A percentile compares a stretch with the other conserved stretches of the same genome.
Conservation (phyloP, 2,113 vertebrate genomes). For the Pongo abelii region DNA sequence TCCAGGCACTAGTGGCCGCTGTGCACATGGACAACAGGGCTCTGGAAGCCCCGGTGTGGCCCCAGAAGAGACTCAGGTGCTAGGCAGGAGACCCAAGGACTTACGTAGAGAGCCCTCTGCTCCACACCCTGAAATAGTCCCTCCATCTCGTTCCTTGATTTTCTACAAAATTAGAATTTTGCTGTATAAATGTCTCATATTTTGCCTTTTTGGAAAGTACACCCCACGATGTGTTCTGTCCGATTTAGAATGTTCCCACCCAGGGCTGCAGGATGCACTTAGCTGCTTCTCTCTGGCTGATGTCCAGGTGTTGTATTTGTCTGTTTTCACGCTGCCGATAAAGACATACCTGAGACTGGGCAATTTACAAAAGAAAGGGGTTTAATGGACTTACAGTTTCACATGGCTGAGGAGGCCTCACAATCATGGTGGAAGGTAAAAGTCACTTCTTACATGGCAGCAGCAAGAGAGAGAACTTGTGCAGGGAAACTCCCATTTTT, state of each 20-base stretch:
- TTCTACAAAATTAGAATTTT: neutral
- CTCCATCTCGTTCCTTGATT: fast-evolving
- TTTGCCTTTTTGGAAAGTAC: neutral
- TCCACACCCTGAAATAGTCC: neutral
- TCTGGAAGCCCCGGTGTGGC: neutral
- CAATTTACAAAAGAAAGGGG: too few relatives aligned
- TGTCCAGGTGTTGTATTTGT: fast-evolving
- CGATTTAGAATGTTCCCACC: fast-evolving
- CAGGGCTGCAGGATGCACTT: neutral
- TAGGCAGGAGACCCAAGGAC: fast-evolving
- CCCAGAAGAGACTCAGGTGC: neutral
- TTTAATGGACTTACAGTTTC: too few relatives aligned
- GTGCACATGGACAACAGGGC: fast-evolving
- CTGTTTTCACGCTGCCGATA: too few relatives aligned
- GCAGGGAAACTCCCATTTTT: too few relatives aligned
- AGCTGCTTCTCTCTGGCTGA: neutral
- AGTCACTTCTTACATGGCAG: too few relatives aligned
- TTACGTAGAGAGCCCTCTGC: neutral
- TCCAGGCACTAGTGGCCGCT: neutral
- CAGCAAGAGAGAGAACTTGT: too few relatives aligned
- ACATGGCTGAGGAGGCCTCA: too few relatives aligned
- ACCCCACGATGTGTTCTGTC: neutral
- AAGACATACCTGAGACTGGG: too few relatives aligned
- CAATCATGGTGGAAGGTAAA: too few relatives aligned
- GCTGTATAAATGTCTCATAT: neutral